Conservation (phyloP, 2,888 invertebrate species). For the Ypsolopha scabrella region DNA sequence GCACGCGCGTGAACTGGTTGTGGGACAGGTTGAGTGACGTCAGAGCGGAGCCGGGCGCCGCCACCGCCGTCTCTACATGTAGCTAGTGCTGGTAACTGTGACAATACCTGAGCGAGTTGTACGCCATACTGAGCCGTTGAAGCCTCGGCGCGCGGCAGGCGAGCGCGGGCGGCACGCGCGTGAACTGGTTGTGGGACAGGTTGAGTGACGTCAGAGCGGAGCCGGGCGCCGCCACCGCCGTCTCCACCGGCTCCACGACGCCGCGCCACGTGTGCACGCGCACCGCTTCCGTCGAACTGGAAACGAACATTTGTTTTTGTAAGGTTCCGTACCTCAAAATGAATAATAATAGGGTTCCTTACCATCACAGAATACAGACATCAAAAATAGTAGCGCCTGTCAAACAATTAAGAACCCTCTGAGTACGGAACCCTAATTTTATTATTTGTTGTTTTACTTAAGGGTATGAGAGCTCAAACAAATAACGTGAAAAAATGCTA, state of each 20-base stretch:
- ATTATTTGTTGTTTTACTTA: no score
- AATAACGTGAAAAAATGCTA: no score
- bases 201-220: constrained; percentile 83
- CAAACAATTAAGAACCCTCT: no score
- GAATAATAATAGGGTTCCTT: no score
- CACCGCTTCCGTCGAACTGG: constrained; percentile 72
- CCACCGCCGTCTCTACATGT: constrained; percentile 11
- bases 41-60: constrained; percentile 73
- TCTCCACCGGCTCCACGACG: constrained; percentile 56
- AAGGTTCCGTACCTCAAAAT: no score
- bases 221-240: constrained; percentile 45
- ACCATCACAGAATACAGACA: no score
- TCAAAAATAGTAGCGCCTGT: no score
- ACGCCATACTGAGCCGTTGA: constrained; percentile 90
- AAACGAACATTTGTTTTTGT: no score
- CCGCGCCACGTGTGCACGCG: constrained; percentile 85
- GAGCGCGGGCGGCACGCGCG: constrained; percentile 86
- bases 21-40: constrained; percentile 88
- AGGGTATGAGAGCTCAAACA: no score
- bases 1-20: constrained; percentile 90
- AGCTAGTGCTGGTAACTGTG: no score
- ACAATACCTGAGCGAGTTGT: constrained; percentile 79
- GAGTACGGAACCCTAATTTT: no score
- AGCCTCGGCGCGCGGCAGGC: constrained; percentile 92
- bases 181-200: constrained; percentile 91